Evolutionary conservation across 1,140 invertebrate genomes (phyloP).

Genomic region (Orussus abietinus): DNA sequence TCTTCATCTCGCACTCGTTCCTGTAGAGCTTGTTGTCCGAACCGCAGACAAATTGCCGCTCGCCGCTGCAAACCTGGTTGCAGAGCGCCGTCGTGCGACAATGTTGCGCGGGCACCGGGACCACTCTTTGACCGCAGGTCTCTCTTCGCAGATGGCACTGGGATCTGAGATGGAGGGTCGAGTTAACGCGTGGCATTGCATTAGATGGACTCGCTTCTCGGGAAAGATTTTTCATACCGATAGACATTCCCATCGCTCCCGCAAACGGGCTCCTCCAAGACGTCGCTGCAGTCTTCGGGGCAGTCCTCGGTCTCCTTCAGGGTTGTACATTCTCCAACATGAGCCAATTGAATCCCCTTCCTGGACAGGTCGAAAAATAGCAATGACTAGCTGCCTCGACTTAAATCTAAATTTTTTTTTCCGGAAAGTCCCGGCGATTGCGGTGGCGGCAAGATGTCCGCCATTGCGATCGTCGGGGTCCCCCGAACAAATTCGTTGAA

Average conservation of each 20-base stretch:
- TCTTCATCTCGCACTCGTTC: conserved; percentile 90
- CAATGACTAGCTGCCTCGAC: too few relatives aligned
- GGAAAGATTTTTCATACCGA: conserved; percentile 53
- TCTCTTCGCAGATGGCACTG: conserved; percentile 80
- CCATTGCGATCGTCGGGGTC: too few relatives aligned
- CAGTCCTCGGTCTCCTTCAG: conserved; percentile 69
- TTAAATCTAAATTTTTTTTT: too few relatives aligned
- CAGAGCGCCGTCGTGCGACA: conserved; percentile 79
- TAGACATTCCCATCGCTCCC: conserved; percentile 91
- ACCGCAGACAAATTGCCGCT: conserved; percentile 81
- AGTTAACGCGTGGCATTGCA: too few relatives aligned
- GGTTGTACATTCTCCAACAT: conserved; percentile 79
- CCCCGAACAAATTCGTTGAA: neutral
- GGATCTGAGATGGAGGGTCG: conserved; percentile 58
- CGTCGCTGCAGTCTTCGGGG: conserved; percentile 66
- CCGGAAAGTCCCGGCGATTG: conserved; percentile 11
- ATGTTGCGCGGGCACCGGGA: conserved; percentile 71
- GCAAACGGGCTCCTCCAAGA: conserved; percentile 74
- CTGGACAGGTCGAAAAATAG: too few relatives aligned
- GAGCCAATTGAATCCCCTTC: conserved; percentile 79
- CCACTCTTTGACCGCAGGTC: conserved; percentile 82
- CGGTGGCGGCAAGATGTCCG: too few relatives aligned
- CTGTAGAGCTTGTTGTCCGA: conserved; percentile 89
- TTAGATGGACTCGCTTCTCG: conserved; percentile 1
- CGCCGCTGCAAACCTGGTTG: conserved; percentile 69